Evolutionary conservation across 2,888 invertebrate genomes (phyloP), one percentile per base, ranked within the genome.

Genomic region (Rapana venosa): DNA sequence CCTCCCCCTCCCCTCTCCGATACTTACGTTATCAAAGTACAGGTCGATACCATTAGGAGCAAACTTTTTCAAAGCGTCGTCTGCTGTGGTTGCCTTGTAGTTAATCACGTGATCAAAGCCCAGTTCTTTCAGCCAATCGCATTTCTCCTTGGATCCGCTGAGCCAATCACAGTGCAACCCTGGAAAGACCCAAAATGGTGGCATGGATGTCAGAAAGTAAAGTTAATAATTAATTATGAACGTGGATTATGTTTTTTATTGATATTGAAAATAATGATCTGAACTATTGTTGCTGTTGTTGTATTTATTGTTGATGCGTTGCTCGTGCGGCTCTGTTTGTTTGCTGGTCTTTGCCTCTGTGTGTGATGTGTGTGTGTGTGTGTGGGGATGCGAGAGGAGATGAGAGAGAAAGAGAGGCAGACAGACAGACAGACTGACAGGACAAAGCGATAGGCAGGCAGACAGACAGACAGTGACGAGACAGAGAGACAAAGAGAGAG

Each of bases 21-120:
- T 74, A 47, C 84, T 84, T 96, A 98, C 98, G 95, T 98, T 98
- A 95, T 98, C 98, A 94, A 98, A 98, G 94, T 97, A 98, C 94
- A 97, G 97, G 94, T 98, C 97, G 0, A 98, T 96, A 2, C 98
- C 98, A n/a, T 97, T 96, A 0, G 98, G 97, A 22, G 97, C 97
- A 88, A 96, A 96, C 95, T 97, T 96, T 92, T 97, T 97, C 26
- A 98, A 96, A 83, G 97, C 97, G 85, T 96, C 94, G 0, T 95
- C 95, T 83, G 97, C 93, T 93, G 97, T 95, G 15, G 96, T 96
- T 1, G 97, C 97, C 96, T 98, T 98, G 96, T 98, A 98, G 96
- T 98, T 98, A 91, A 97, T 97, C 26, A 97, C 97, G 92, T 96
- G 95, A 94, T 98, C 97, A 94, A 98, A 98, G 15, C 97, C 97